Base-by-base conservation (phyloP, 2,888 invertebrate species). In the Stictocephala bisonia region DNA sequence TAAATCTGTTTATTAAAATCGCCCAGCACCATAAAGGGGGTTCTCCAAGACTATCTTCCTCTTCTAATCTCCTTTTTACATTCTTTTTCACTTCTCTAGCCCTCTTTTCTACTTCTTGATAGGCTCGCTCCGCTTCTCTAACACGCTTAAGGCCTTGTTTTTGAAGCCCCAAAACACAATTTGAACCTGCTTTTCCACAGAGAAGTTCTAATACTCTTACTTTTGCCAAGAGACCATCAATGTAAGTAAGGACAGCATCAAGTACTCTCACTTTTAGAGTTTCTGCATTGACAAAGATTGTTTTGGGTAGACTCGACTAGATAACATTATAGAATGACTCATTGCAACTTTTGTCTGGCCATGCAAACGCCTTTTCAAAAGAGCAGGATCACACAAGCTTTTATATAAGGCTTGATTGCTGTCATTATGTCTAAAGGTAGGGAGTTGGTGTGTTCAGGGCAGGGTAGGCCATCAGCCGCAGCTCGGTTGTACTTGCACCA, bases 401-500 rank as follows among this genome's bases (percentile, higher is more conserved):
- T 15, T 13, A 53, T 26, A 53, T 24, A 26, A 9, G 27, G 27
- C 53, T 53, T 53, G 4, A 53, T 53, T 15, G 6, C 53, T 53
- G 24, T 24, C 53, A 53, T 27, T 7, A 26, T 26, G n/a, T 27
- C 24, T 26, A 53, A 15, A 26, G 26, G 24, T 24, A 27, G 26
- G 4, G 53, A 26, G 27, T 50, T 50, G 53, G 53, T 53, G 13
- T 27, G 53, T 15, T 53, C 53, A 26, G 53, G 50, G n/a, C 50
- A 50, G 3, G 53, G 53, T 53, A 26, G 27, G 11, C 53, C 27
- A 15, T 53, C 15, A 27, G 41, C 64, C 40, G 40, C 64, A 11
- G 40, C 64, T 40, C 58, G 64, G 48, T 67, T 67, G 15, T 48
- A 67, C 20, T 67, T 67, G 20, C 48, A 67, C 29, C 66, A 67